Conservation (phyloP, 2,888 invertebrate species). For the Sinodicranocentrus sp. region DNA sequence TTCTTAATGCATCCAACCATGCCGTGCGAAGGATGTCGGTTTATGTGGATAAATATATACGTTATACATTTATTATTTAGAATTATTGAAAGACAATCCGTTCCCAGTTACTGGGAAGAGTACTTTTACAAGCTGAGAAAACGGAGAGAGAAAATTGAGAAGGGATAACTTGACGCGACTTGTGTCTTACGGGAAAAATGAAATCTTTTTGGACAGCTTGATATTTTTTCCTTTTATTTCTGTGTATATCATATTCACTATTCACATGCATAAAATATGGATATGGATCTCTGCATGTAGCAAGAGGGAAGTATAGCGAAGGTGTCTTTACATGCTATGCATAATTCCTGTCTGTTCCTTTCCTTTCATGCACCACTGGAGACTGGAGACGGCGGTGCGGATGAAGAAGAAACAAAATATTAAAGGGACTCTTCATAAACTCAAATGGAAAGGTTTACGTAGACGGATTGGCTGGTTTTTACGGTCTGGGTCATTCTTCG, state of each 20-base stretch:
- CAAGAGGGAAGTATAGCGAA: too few species aligned
- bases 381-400: constrained; percentile 41
- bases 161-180: constrained; percentile 17
- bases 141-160: background rate
- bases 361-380: constrained; percentile 31
- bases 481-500: background rate
- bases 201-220: too few species aligned
- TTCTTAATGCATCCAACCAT: background rate
- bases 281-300: too few species aligned
- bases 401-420: constrained; percentile 19
- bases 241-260: too few species aligned
- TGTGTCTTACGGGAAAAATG: background rate
- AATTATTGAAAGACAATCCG: constrained; percentile 17
- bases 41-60: background rate
- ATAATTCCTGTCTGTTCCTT: background rate
- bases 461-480: constrained; percentile 18
- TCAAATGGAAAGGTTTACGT: background rate
- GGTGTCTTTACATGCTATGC: background rate
- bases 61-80: constrained; percentile 8
- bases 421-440: background rate
- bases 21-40: background rate
- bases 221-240: too few species aligned
- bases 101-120: too few species aligned
- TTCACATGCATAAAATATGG: too few species aligned
- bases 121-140: background rate